A percentile compares a stretch with the other conserved stretches of the same genome.
Evolutionary conservation across 37 sponge, comb jelly and placozoan species (phyloP).

Genomic region (Geodia barretti): DNA sequence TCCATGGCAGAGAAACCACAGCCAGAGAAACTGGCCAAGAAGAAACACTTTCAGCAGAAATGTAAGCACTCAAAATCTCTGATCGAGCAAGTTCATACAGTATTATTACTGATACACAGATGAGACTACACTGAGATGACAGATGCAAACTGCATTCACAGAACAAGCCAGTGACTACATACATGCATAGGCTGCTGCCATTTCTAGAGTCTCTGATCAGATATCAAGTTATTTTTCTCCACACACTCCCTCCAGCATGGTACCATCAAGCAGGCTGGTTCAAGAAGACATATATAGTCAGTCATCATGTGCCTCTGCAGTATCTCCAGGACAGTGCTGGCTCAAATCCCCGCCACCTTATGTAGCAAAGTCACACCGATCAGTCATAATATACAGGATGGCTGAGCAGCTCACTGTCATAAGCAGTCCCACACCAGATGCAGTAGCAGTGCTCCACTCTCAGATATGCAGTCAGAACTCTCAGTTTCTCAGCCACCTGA

Average conservation of each 20-base stretch:
- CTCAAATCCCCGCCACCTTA: too few relatives aligned
- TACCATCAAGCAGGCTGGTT: too few relatives aligned
- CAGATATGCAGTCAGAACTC: constrained; percentile 47
- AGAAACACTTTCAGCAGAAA: constrained; percentile 70
- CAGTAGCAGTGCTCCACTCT: constrained; percentile 69
- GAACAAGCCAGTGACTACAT: not conserved
- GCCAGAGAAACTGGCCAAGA: constrained; percentile 43
- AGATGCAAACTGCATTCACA: not conserved
- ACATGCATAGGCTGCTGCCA: not conserved
- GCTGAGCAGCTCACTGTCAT: constrained; percentile 32
- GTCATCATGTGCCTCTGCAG: constrained; percentile 29
- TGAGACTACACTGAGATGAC: constrained; percentile 56
- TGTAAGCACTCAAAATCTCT: constrained; percentile 18
- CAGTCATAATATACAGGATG: not conserved
- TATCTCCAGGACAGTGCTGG: constrained; percentile 52
- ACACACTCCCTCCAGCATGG: too few relatives aligned
- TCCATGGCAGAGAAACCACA: constrained; percentile 40
- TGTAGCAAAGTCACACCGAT: too few relatives aligned
- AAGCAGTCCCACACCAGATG: constrained; percentile 83
- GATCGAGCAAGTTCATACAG: not conserved
- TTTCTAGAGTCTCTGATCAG: too few relatives aligned
- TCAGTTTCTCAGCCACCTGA: constrained; percentile 25
- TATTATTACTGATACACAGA: constrained; percentile 33
- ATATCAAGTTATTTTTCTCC: too few relatives aligned
- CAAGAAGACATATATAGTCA: too few relatives aligned